Evolutionary conservation across 2,113 vertebrate genomes (phyloP), one percentile per base, ranked within the genome.

Genomic region (Carassius carassius): DNA sequence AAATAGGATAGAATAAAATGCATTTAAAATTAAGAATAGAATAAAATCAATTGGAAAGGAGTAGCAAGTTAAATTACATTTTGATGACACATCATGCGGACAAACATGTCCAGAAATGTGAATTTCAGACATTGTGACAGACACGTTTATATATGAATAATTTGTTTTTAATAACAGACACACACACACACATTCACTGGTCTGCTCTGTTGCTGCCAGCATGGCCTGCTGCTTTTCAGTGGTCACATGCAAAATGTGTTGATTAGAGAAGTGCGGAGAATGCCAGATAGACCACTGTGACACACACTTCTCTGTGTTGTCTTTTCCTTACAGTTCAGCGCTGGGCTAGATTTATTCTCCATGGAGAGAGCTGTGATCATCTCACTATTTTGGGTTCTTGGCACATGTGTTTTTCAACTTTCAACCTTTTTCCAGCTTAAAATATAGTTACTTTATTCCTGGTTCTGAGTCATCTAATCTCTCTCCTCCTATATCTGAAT

Each of bases 201-300:
- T 77, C 83, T 78, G 54, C 79, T 51, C n/a, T 21, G 56, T 47
- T 35, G 83, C 47, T 49, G 67, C 73, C 86, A 78, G 83, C 74
- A 67, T 67, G 35, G 72, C 82, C 82, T 58, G 77, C 87, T 82
- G 87, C 17, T 75, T 85, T 54, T 85, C 80, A 85, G 65, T 77
- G 74, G 65, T 80, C 69, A 73, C 75, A 81, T 85, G 69, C 67
- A 54, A 84, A 83, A 83, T 12, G 87, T 88, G 84, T 85, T 86
- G 83, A 86, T 86, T 85, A 83, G 83, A 62, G 49, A 85, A 70
- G 69, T 76, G 32, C 60, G 35, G 3, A 51, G 63, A 51, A 82
- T 25, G 74, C 86, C 83, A 87, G 63, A 73, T 19, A 47, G 19
- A 73, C 78, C 51, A 85, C 86, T 78, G 78, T 41, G 4, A 84